Evolutionary conservation across 1,140 invertebrate species (phyloP), one percentile per base, ranked within the genome.

Genomic region (Camponotus floridanus): DNA sequence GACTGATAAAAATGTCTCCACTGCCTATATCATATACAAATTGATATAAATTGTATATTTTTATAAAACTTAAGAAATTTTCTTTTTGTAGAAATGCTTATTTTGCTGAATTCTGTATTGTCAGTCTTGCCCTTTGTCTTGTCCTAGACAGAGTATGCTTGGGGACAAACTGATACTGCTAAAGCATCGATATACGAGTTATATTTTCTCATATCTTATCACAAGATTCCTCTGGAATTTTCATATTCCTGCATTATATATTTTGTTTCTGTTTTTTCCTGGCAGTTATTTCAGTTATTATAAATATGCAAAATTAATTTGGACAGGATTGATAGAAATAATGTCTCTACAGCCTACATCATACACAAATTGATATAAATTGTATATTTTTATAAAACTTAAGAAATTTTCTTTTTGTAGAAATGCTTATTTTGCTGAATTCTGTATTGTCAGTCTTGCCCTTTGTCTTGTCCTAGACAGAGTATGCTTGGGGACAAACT

Each of bases 181-280:
- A 48, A n/a, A 70, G 9, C 76, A 39, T 68, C 64, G 31, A 79
- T 31, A 9, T 70, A 55, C 26, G 26, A 48, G 26, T 3, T 15
- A 13, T 42, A 59, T 59, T 70, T 59, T 80, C 64, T 59, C 45
- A 45, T 68, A 71, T 81, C 79, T 83, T 83, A 83, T 83, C 55
- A 39, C 18, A 1, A 68, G 13, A 33, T 33, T 26, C 26, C 26
- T 0, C 26, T 21, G 26, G 6, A 57, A 39, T 74, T 57, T 74
- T 36, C 26, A 26, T 48, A 45, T 51, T 33, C 21, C 8, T 45
- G 18, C n/a, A 8, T 42, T 18, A 13, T 11, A 42, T 33, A n/a
- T 39, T n/a, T 57, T 59, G 8, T 74, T 61, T 61, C 3, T 15
- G 13, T 61, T 55, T 26, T 26, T 36, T 64, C 0, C 33, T 8